These are phyloP conservation scores for Vicugna pacos DNA, from an alignment of 2,113 vertebrate species.

Conservation along the genomic window DNA sequence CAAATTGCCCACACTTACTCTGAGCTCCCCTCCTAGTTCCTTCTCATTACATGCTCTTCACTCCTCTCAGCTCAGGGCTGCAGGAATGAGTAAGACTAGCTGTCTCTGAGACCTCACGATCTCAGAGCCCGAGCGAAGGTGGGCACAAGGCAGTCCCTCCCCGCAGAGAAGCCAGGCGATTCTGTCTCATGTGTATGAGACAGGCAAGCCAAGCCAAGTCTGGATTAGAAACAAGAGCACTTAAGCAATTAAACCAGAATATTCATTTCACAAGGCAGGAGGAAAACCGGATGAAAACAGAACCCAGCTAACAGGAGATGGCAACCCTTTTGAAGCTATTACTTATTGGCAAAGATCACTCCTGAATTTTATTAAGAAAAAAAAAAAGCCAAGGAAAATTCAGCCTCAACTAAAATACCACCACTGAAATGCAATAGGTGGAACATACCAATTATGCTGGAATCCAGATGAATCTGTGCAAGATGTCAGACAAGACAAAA, in stretches of 20 bases:
- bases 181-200: background rate
- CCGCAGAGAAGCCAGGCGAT: background rate
- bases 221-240: slow-evolving; percentile 43
- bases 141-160: background rate
- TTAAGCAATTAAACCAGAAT: slow-evolving; percentile 57
- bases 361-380: slow-evolving; percentile 14
- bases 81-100: background rate
- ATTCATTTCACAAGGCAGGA: background rate
- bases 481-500: background rate
- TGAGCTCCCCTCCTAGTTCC: background rate
- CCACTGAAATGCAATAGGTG: background rate
- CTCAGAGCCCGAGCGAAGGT: background rate
- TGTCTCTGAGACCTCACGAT: background rate
- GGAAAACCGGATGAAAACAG: background rate
- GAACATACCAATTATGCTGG: background rate
- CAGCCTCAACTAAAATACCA: background rate
- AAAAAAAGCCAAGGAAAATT: background rate
- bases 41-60: background rate
- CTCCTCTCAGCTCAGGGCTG: background rate
- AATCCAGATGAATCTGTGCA: background rate
- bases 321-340: slow-evolving; percentile 12
- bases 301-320: background rate
- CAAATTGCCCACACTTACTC: background rate
- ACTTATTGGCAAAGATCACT: slow-evolving; percentile 3
- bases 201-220: slow-evolving; percentile 7